Percentiles rank a stretch among this genome's conserved stretches.
Evolutionary conservation across 2,888 invertebrate species (phyloP).

Genomic region (Terebella lapidaria): DNA sequence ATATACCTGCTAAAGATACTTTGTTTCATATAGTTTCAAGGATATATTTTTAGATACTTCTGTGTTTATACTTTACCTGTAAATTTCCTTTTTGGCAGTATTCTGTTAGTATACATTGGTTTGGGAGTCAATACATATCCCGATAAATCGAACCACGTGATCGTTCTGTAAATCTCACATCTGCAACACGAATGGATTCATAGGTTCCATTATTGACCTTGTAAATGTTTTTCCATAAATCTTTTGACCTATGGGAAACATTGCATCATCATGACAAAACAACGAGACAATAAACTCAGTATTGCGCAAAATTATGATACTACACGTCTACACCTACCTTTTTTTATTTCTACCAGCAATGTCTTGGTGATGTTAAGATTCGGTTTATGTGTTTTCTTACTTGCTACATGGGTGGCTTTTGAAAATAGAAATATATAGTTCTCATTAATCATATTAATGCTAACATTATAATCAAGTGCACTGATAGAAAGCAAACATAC

Average conservation of each 20-base stretch:
- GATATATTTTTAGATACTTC: no score
- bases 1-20: no score
- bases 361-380: constrained; percentile 74
- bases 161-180: constrained; percentile 87
- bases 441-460: no score
- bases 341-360: constrained; percentile 82
- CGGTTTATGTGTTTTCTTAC: constrained; percentile 27
- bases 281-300: no score
- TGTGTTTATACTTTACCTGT: no score
- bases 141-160: constrained; percentile 86
- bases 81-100: constrained; percentile 93
- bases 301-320: no score
- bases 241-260: background rate
- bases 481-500: no score
- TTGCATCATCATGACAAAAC: background rate
- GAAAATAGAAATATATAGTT: constrained; percentile 9
- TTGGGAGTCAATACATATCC: constrained; percentile 82
- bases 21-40: no score
- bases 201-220: no score
- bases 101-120: constrained; percentile 83
- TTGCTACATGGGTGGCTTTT: constrained; percentile 29
- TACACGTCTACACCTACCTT: no score
- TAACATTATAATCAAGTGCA: constrained; percentile 8
- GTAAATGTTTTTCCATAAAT: no score
- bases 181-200: constrained; percentile 41